Conservation (phyloP, 2,797 vertebrate species). For the Poecilia gillii region DNA sequence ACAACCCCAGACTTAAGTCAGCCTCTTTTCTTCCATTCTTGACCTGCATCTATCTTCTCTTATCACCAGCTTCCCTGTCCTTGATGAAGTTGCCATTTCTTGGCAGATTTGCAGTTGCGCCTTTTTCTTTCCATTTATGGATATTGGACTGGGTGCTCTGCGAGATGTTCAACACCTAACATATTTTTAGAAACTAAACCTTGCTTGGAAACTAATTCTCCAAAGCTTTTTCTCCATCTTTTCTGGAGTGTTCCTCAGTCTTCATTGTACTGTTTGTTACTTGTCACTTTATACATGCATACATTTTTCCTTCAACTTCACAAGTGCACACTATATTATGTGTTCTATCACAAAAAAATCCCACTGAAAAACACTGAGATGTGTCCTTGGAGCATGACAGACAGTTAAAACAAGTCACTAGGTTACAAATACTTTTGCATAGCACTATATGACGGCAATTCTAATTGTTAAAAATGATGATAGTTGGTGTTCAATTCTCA, state of each 20-base stretch:
- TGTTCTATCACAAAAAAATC: background rate
- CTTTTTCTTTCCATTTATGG: background rate
- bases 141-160: background rate
- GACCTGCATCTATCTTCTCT: background rate
- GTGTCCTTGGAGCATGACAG: background rate
- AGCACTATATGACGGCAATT: background rate
- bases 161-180: background rate
- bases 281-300: background rate
- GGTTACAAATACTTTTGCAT: background rate
- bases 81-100: background rate
- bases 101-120: background rate
- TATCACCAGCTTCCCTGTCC: background rate
- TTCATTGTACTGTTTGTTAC: background rate
- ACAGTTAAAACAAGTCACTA: background rate
- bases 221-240: background rate
- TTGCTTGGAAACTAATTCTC: background rate
- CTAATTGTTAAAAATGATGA: background rate
- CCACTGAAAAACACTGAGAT: background rate
- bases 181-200: background rate
- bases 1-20: background rate
- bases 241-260: background rate
- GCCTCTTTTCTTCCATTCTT: background rate
- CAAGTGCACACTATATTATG: background rate
- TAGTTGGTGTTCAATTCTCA: background rate
- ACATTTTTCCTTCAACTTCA: background rate